Base-by-base conservation (phyloP, 2,113 vertebrate species). In the Lonchura striata region DNA sequence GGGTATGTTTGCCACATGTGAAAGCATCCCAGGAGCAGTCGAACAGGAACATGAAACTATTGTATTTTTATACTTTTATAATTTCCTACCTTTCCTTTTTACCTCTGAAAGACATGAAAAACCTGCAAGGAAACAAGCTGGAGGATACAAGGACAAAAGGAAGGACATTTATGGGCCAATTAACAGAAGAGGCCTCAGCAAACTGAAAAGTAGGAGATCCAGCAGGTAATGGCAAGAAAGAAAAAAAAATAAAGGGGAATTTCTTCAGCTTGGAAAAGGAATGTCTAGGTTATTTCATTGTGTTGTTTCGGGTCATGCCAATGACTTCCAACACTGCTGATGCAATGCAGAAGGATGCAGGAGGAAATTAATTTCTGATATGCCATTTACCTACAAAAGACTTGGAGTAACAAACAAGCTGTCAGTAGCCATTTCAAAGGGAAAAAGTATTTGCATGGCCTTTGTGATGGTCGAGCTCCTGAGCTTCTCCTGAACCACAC, bases 1-100 rank as follows among this genome's bases (percentile, higher is more conserved):
- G 90, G 68, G 88, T 92, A 78, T 91, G 93, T 80, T 89, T 91
- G 88, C 95, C 94, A 96, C 90, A 92, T 94, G 86, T 85, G 85
- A 90, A 94, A 92, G 52, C 72, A 94, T 74, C 41, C 52, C 61
- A 79, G 88, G n/a, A 88, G 46, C 80, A 89, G 75, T 60, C 24
- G 25, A 94, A 77, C 21, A 88, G 60, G 42, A 95, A 89, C 59
- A 86, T 18, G 20, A 70, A 72, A 69, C 63, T 22, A 50, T 57
- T 92, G 64, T 91, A 74, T 52, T 91, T 95, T 94, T 79, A 75
- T 56, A 70, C 41, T 17, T 41, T 33, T 65, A 49, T 18, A 60
- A 76, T 88, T 87, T 75, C 49, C 61, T 54, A 57, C 66, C 47
- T 89, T 91, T 69, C 70, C n/a, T 86, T 86, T 92, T 88, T 66